Evolutionary conservation across 2,888 invertebrate genomes (phyloP), one percentile per base, ranked within the genome.

Genomic region (Nomada lathburiana): DNA sequence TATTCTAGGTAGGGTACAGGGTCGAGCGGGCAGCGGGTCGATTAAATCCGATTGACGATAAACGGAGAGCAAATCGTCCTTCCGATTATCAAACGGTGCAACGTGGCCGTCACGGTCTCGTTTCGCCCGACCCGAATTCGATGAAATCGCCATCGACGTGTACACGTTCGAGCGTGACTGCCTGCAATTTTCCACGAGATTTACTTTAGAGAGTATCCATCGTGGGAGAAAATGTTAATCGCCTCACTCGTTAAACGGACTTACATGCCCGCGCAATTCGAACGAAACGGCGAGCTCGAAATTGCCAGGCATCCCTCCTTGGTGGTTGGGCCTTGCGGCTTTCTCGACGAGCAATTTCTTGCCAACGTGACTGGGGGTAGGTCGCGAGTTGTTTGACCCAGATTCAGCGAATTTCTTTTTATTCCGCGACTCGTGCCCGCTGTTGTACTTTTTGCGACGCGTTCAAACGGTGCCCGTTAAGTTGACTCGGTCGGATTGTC

Each of bases 91-190:
- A 10, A n/a, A 52, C 26, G 53, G n/a, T 23, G 71, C 50, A 42
- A 44, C 60, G 72, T 52, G 63, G 42, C 57, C 74, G 74, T 69
- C 76, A 65, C 50, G 76, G 82, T 69, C 73, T 69, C 72, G 76
- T 73, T 73, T 72, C 42, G 68, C 71, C 69, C 83, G 84, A 78
- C 75, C 82, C 68, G 64, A 78, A 84, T 85, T 85, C 83, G 68
- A 26, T 67, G 68, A 68, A 76, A 69, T 62, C 55, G 55, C 23
- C 36, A 59, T 67, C 62, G 71, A 42, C 59, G 73, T 47, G 1
- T 16, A 16, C 72, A 85, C 80, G 76, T 55, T 76, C 73, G 63
- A 81, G 36, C 86, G 74, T 71, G 71, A 55, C 62, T 53, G 52
- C 36, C 63, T 23, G 69, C n/a, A 63, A 52, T 79, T 69, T 69